A percentile compares a stretch with the other conserved stretches of the same genome.
These are phyloP conservation scores for Rambutsinella grinnellia DNA, from an alignment of 2,888 invertebrate species.

Conservation along the genomic window DNA sequence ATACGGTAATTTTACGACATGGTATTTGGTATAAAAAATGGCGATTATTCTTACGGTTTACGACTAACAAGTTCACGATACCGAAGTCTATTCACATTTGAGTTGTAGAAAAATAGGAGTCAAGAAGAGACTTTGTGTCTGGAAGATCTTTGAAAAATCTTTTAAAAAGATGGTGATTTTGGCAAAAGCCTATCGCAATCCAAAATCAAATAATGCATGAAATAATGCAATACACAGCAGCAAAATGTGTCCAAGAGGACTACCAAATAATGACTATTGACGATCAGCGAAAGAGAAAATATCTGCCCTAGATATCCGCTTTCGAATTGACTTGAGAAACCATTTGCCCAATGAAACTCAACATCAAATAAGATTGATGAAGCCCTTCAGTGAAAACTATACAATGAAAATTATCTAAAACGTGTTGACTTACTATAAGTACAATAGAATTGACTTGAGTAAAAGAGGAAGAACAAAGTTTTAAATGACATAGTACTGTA, in stretches of 20 bases:
- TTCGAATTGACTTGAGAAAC: background rate
- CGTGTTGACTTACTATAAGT: constrained; percentile 27
- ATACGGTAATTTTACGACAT: background rate
- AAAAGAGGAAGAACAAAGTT: background rate
- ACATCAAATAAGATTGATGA: constrained; percentile 33
- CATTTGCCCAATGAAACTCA: background rate
- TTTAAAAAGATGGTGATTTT: no score
- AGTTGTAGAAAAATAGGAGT: background rate
- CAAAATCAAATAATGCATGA: no score
- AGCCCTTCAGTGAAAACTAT: constrained; percentile 13
- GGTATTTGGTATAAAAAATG: background rate
- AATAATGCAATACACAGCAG: no score
- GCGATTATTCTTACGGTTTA: no score
- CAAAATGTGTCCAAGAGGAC: no score
- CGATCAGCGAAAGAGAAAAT: no score
- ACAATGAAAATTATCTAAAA: constrained; percentile 13
- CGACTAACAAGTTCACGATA: constrained; percentile 39
- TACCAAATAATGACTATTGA: no score
- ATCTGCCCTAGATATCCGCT: no score
- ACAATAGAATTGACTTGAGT: constrained; percentile 10
- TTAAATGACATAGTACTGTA: background rate
- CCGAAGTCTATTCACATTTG: constrained; percentile 51
- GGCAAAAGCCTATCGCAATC: no score
- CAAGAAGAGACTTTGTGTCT: no score
- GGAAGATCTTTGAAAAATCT: no score